Base-by-base conservation (phyloP, 2,113 vertebrate genomes). In the Puntigrus tetrazona region DNA sequence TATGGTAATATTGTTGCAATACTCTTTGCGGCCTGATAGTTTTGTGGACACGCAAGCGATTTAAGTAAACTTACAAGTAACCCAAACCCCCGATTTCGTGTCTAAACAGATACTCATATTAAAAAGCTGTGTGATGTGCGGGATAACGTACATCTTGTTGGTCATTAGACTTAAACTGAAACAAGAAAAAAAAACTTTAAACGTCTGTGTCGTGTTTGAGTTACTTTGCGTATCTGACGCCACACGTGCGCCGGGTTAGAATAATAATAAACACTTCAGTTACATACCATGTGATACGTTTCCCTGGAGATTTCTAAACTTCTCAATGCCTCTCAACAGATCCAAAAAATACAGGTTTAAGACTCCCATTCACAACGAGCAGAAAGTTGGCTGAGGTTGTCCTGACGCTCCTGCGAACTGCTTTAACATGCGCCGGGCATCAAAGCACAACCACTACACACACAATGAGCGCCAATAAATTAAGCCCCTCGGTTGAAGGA, bases 401-500 rank as follows among this genome's bases (percentile, higher is more conserved):
- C 34, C 18, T 13, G 55, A 41, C 27, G 59, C 36, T 79, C 16
- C 13, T 36, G 36, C 36, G 16, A 41, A 9, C 22, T 86, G 79
- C 47, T 81, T 87, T 84, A 65, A 83, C 87, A 83, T 74, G 84
- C 55, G 57, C 83, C 29, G 4, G 31, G 31, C 67, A 38, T 73
- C 70, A 80, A 65, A 78, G 78, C 61, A 45, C 85, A 31, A 59
- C 34, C 47, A 65, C 59, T 57, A 29, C 22, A 78, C 74, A 3
- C 78, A 67, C 89, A 92, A 91, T 86, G 84, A 85, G 87, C 34
- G 77, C 79, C 85, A 63, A 82, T 90, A 84, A 75, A 85, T 89
- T 84, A 61, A 82, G 70, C 72, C 77, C 31, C 31, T 72, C 31
- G 16, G 34, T 73, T 88, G 81, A 81, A 88, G 86, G 77, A 67